Evolutionary conservation across 2,113 vertebrate genomes (phyloP).

Genomic region (Collichthys lucidus): DNA sequence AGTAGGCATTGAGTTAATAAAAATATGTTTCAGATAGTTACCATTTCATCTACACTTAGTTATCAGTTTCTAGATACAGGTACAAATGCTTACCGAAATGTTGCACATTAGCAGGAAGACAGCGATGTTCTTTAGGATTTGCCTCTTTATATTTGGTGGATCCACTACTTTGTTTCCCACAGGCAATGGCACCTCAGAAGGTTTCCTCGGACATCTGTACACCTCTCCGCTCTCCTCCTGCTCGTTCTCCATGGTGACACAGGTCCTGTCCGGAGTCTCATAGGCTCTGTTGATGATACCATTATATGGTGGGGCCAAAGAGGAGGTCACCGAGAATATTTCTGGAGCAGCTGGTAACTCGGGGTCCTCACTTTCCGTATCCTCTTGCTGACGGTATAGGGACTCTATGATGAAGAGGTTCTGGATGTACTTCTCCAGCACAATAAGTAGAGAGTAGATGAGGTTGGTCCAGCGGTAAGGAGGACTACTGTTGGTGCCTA

Average conservation of each 20-base stretch:
- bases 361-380: slow-evolving; percentile 65
- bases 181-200: slow-evolving; percentile 70
- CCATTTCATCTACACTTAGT: background rate
- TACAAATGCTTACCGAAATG: slow-evolving; percentile 80
- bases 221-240: slow-evolving; percentile 71
- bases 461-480: slow-evolving; percentile 91
- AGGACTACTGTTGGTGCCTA: slow-evolving; percentile 81
- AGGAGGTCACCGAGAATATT: slow-evolving; percentile 87
- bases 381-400: slow-evolving; percentile 86
- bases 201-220: slow-evolving; percentile 59
- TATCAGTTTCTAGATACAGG: background rate
- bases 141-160: slow-evolving; percentile 81
- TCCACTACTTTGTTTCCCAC: slow-evolving; percentile 42
- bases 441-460: slow-evolving; percentile 89
- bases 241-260: slow-evolving; percentile 66
- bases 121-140: slow-evolving; percentile 90
- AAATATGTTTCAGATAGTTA: background rate
- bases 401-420: slow-evolving; percentile 97
- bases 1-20: background rate
- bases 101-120: slow-evolving; percentile 92
- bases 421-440: slow-evolving; percentile 94
- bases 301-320: slow-evolving; percentile 77
- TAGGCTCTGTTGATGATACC: slow-evolving; percentile 84
- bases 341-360: slow-evolving; percentile 77
- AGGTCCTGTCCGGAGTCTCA: slow-evolving; percentile 48